phyloP scores from a whole-genome alignment of 2,797 vertebrate genomes.

The Cryptoprocta ferox region DNA sequence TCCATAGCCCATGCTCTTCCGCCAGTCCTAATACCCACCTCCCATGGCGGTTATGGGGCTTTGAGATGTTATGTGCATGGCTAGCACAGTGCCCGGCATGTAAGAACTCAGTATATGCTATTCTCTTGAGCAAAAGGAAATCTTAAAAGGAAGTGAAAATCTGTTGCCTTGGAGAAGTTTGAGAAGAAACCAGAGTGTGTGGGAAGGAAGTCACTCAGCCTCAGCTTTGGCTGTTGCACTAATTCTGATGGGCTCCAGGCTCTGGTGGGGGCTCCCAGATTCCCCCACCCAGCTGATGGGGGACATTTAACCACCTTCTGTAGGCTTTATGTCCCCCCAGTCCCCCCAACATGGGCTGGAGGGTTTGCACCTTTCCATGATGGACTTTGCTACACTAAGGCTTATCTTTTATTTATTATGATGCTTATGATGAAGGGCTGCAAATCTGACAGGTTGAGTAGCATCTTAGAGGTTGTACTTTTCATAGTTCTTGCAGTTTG shows the following conservation, averaged over 20 bases:
- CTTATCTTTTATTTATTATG: conserved; percentile 77
- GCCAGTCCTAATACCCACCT: background rate
- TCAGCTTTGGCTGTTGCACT: background rate
- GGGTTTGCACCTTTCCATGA: conserved; percentile 61
- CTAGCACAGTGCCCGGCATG: rapidly evolving
- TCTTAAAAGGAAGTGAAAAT: conserved; percentile 35
- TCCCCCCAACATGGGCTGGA: conserved; percentile 30
- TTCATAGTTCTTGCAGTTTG: conserved; percentile 43
- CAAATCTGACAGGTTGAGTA: conserved; percentile 17
- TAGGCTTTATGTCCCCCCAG: background rate
- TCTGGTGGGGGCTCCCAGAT: background rate
- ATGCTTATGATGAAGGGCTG: conserved; percentile 60
- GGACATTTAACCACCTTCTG: background rate
- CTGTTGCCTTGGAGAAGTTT: conserved; percentile 75
- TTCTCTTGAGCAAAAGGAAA: conserved; percentile 9
- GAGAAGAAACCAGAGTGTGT: conserved; percentile 65
- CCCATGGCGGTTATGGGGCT: background rate
- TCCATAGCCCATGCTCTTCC: background rate
- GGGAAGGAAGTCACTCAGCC: conserved; percentile 72
- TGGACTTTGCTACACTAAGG: conserved; percentile 39
- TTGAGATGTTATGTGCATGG: rapidly evolving
- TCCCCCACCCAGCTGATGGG: background rate
- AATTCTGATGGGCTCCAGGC: background rate
- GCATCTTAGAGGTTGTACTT: conserved; percentile 67
- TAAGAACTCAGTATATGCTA: background rate